These are phyloP conservation scores for Columbina picui DNA, from an alignment of 2,113 vertebrate genomes.

Conservation along the genomic window DNA sequence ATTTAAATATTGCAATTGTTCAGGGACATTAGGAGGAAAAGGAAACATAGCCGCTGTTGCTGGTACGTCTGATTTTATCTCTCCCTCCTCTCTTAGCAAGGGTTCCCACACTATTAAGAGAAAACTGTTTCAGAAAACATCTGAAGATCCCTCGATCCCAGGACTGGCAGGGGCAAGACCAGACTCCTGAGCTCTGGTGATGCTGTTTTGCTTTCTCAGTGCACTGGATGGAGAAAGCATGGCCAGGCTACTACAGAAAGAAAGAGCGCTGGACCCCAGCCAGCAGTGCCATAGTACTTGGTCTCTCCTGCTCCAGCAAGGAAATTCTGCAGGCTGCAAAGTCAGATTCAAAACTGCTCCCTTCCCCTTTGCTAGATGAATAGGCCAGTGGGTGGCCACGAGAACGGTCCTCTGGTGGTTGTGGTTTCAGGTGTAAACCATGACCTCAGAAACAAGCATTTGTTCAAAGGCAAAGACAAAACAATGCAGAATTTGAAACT, in stretches of 20 bases:
- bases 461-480: neutral
- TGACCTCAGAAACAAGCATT: neutral
- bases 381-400: too few species aligned
- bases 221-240: neutral
- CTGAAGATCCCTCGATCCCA: neutral
- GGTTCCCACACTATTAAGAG: neutral
- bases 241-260: neutral
- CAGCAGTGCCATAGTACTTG: neutral
- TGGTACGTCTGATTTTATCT: neutral
- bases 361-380: neutral
- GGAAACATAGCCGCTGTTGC: neutral
- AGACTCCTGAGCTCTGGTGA: neutral
- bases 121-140: neutral
- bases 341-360: neutral
- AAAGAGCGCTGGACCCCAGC: neutral
- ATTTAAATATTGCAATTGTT: neutral
- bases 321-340: neutral
- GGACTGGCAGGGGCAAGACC: neutral
- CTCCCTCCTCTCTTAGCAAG: neutral
- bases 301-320: neutral
- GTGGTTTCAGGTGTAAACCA: neutral
- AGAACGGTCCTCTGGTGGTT: neutral
- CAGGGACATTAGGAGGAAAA: neutral
- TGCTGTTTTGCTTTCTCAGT: neutral
- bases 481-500: neutral